Conservation (phyloP, 2,113 vertebrate species). For the Hirundichthys speculiger region DNA sequence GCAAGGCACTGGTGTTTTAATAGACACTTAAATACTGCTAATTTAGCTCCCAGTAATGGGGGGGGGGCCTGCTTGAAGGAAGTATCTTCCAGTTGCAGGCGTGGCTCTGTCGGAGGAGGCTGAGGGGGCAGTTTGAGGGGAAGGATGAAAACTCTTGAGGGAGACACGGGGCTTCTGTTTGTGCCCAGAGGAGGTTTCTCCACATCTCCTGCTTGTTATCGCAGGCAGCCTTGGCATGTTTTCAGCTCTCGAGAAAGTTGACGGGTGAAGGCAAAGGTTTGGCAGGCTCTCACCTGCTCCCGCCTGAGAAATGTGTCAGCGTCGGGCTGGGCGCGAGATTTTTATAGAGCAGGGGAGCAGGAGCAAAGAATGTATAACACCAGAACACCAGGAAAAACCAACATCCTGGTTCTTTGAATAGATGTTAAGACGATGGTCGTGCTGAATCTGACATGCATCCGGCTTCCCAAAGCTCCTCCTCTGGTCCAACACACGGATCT, state of each 20-base stretch:
- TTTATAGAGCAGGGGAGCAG: conserved; percentile 26
- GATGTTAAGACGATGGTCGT: no score
- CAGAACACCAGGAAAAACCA: background rate
- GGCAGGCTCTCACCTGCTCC: conserved; percentile 69
- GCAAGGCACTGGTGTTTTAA: conserved; percentile 82
- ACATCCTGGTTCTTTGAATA: no score
- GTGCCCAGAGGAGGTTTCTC: conserved; percentile 73
- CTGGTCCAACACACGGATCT: conserved; percentile 13
- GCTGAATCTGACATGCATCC: background rate
- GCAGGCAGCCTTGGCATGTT: conserved; percentile 66
- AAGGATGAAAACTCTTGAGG: conserved; percentile 59
- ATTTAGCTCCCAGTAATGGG: conserved; percentile 79
- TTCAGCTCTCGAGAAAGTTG: conserved; percentile 59
- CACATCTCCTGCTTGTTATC: conserved; percentile 72
- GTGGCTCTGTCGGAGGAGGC: conserved; percentile 40
- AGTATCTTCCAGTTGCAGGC: conserved; percentile 64
- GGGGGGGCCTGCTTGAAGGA: conserved; percentile 64
- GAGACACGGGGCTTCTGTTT: conserved; percentile 54
- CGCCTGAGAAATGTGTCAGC: conserved; percentile 54
- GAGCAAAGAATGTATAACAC: conserved; percentile 9
- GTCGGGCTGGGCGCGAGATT: conserved; percentile 49
- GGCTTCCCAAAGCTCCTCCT: conserved; percentile 3
- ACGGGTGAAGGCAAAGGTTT: conserved; percentile 69
- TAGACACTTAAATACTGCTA: conserved; percentile 84
- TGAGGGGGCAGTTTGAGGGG: conserved; percentile 52